Percentiles rank a stretch among this genome's conserved stretches.
These are phyloP conservation scores for Polyploca ridens DNA, from an alignment of 2,888 invertebrate genomes.

Conservation along the genomic window DNA sequence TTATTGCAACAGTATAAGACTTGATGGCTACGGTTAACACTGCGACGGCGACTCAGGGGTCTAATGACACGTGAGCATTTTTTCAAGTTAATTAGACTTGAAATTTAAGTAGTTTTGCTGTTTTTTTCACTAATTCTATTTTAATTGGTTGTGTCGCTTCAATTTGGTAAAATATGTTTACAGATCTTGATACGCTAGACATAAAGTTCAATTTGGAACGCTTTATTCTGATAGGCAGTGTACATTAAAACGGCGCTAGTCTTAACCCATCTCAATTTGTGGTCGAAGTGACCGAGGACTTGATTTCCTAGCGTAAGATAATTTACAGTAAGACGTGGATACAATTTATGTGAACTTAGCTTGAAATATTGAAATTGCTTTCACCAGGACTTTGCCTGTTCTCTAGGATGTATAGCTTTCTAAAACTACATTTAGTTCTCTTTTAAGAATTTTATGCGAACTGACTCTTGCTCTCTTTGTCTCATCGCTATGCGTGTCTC, in stretches of 20 bases:
- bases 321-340: not conserved
- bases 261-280: not conserved
- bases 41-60: constrained; percentile 60
- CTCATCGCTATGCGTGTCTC: too few relatives aligned
- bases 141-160: constrained; percentile 44
- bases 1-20: constrained; percentile 22
- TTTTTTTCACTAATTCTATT: constrained; percentile 59
- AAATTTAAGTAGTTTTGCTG: constrained; percentile 46
- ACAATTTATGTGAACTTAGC: not conserved
- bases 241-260: constrained; percentile 1
- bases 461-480: too few relatives aligned
- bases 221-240: not conserved
- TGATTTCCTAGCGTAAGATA: not conserved
- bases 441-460: too few relatives aligned
- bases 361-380: not conserved
- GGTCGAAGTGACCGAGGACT: constrained; percentile 1
- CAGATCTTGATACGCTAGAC: not conserved
- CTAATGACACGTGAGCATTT: constrained; percentile 75
- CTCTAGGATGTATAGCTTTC: not conserved
- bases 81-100: constrained; percentile 69
- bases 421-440: too few relatives aligned
- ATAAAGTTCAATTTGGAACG: not conserved
- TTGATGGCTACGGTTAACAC: constrained; percentile 14
- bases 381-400: not conserved
- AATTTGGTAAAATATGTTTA: not conserved